Base-by-base conservation (phyloP, 2,113 vertebrate species). In the Falco punctatus region DNA sequence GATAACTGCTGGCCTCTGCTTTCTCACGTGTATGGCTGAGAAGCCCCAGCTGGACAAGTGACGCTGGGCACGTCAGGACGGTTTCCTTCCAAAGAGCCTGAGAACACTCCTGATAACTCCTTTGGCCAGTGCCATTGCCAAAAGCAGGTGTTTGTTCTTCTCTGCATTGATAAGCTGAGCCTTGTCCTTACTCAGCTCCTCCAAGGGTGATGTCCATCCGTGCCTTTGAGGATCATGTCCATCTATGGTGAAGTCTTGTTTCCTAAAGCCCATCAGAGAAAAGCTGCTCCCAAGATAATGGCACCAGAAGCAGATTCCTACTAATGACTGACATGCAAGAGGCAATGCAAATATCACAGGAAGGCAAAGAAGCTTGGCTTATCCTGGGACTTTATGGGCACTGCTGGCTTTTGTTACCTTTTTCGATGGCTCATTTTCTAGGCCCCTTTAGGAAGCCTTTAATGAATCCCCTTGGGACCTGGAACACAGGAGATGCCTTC, bases 1-100 rank as follows among this genome's bases (percentile, higher is more conserved):
- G 92, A 92, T 94, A 92, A 89, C 89, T 44, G 11, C 86, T 83
- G 94, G 91, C 84, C 87, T 89, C 94, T 66, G 58, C 77, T 91
- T 97, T 95, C 96, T 91, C 84, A 91, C 70, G 87, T 30, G 3
- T 21, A 57, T 42, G 66, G 58, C 73, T 96, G 91, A 86, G 70
- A 95, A 89, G 49, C 12, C 14, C 57, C 0, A 1, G n/a, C 62
- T 64, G 55, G 48, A 69, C 49, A 13, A 35, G 62, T 83, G 81
- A 85, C 49, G 33, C 12, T 59, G 67, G 57, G 38, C 88, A 54
- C 3, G 1, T 67, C 79, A 46, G 24, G 69, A 38, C 42, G 22
- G n/a, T 87, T 97, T 91, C 93, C 92, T 95, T 30, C 59, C 86
- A 22, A 8, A 77, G 62, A 70, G 73, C 58, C 88, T 58, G 91